Evolutionary conservation across 1,140 invertebrate genomes (phyloP).

Genomic region (Heliconius melpomene): DNA sequence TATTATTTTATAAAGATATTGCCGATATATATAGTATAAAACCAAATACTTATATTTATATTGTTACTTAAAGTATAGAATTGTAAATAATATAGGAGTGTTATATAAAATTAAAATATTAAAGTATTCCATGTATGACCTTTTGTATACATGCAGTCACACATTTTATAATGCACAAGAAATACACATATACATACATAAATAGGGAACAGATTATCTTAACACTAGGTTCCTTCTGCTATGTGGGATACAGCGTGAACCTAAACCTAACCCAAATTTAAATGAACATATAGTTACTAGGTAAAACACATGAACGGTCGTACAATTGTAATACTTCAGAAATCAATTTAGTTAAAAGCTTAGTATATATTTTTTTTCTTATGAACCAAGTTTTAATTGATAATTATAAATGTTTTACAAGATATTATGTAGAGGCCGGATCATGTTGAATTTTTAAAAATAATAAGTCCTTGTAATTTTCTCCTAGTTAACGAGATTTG

Average conservation of each 20-base stretch:
- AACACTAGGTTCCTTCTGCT: too few species aligned
- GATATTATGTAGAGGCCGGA: background rate
- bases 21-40: background rate
- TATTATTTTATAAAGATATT: background rate
- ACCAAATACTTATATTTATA: background rate
- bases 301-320: too few species aligned
- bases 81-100: background rate
- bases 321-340: background rate
- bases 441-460: background rate
- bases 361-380: background rate
- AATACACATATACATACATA: background rate
- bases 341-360: background rate
- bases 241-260: too few species aligned
- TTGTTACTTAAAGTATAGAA: background rate
- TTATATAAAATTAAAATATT: background rate
- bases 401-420: background rate
- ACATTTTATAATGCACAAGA: constrained; percentile 1
- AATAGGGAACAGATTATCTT: too few species aligned
- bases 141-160: background rate
- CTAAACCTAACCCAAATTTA: too few species aligned
- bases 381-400: background rate
- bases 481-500: background rate
- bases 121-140: background rate
- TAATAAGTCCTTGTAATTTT: background rate
- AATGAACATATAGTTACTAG: too few species aligned